These are phyloP conservation scores for Rhadina sibilatrix DNA, from an alignment of 2,113 vertebrate genomes.

Conservation along the genomic window DNA sequence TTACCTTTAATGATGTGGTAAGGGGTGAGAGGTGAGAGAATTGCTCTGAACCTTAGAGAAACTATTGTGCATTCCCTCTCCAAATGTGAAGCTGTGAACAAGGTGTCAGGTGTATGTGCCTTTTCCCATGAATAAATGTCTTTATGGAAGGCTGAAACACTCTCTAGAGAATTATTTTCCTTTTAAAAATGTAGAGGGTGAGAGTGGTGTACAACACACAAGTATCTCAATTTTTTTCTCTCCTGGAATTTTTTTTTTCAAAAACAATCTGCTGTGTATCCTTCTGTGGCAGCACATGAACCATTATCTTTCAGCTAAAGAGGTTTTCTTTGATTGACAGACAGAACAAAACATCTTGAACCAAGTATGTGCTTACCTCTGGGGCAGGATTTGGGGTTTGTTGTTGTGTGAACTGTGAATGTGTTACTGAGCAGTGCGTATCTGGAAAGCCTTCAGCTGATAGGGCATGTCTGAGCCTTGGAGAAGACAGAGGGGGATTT, in stretches of 20 bases:
- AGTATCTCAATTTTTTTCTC: neutral
- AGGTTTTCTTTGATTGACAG: neutral
- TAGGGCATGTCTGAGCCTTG: neutral
- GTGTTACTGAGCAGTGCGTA: neutral
- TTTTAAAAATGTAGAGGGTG: neutral
- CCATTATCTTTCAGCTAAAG: neutral
- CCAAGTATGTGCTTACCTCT: neutral
- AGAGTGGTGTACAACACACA: neutral
- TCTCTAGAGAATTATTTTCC: neutral
- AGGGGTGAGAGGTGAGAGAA: neutral
- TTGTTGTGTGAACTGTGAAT: neutral
- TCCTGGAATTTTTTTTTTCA: neutral
- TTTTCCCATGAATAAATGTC: neutral
- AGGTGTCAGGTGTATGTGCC: neutral
- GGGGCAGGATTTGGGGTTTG: neutral
- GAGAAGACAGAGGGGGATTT: neutral
- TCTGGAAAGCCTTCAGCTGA: neutral
- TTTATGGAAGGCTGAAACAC: neutral
- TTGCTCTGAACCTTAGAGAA: neutral
- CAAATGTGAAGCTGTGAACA: neutral
- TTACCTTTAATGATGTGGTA: neutral
- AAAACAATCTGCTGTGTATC: neutral
- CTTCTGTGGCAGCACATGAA: neutral
- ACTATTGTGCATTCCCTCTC: neutral
- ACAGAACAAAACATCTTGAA: slow-evolving; percentile 23